A percentile compares a stretch with the other conserved stretches of the same genome.
These are phyloP conservation scores for Antedon mediterranea DNA, from an alignment of 53 echinoderm and acorn worm genomes.

Conservation along the genomic window DNA sequence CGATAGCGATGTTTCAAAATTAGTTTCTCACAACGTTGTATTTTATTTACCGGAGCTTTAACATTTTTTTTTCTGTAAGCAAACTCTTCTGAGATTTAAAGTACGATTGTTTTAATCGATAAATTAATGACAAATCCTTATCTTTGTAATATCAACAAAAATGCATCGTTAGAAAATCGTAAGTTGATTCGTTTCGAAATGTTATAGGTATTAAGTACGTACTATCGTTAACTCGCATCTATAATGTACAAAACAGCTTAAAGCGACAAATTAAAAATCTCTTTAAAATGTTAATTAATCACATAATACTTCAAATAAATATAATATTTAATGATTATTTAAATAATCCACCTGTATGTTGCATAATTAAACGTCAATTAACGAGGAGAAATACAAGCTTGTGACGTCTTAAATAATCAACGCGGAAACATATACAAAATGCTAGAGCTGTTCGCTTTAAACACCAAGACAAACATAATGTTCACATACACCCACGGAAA, in stretches of 20 bases:
- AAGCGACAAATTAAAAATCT: no score
- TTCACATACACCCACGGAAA: neutral
- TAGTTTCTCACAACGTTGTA: neutral
- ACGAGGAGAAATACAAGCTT: no score
- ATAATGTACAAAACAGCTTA: neutral
- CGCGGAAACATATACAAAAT: no score
- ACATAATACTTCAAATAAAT: no score
- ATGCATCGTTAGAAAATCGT: neutral
- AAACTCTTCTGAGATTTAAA: neutral
- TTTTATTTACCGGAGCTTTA: neutral
- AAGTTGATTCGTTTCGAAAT: neutral
- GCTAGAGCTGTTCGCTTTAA: neutral
- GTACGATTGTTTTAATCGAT: neutral
- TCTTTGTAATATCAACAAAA: neutral
- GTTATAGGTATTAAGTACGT: neutral
- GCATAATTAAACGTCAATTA: no score
- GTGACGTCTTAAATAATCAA: no score
- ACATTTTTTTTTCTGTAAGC: neutral
- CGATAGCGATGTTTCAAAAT: neutral
- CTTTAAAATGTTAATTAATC: no score
- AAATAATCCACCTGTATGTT: no score
- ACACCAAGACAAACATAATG: neutral
- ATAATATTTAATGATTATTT: no score
- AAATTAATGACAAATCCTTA: neutral
- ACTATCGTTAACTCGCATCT: neutral